Base-by-base conservation (phyloP, 1,140 invertebrate genomes). In the Lineus longissimus region DNA sequence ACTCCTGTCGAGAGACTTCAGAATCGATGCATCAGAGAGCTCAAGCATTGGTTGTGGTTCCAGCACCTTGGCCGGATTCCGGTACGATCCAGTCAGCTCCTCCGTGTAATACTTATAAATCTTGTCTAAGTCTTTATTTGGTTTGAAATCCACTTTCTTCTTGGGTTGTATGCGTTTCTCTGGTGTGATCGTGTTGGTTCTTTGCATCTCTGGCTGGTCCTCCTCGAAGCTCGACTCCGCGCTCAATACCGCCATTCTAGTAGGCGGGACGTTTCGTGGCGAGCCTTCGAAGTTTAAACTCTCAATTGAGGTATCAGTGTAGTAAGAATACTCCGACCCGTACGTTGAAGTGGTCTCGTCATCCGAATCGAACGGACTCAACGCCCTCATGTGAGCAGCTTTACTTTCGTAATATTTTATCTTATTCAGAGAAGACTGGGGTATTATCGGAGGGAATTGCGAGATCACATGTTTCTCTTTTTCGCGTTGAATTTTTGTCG, bases 391-490 rank as follows among this genome's bases (percentile, higher is more conserved):
- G 27, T 36, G 27, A 15, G 56, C 56, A 1, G 56, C 56, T 22
- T 30, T 22, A 31, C 30, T 58, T 40, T 58, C 56, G 19, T 30
- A 22, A 31, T 58, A 58, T 2, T 36, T 29, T 15, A 58, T 29
- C 33, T 31, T 58, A 31, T 58, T 58, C 15, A 9, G 22, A 36
- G 33, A 30, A 23, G 56, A 22, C 30, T 58, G 56, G 22, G 56
- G 30, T 2, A 58, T 29, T 17, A 58, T 58, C 30, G 56, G 56
- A 17, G 56, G 56, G 56, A 58, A 58, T 27, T 51, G n/a, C 13
- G 56, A 17, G 15, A 30, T n/a, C 9, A 40, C 29, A 15, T 2
- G 27, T 6, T 15, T 29, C 2, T 33, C 29, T 31, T 30, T 22
- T 22, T 40, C 22, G 11, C 33, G 13, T 2, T 30, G 33, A 40